Percentiles rank a stretch among this genome's conserved stretches.
Evolutionary conservation across 2,113 vertebrate species (phyloP).

Genomic region (Grus americana): DNA sequence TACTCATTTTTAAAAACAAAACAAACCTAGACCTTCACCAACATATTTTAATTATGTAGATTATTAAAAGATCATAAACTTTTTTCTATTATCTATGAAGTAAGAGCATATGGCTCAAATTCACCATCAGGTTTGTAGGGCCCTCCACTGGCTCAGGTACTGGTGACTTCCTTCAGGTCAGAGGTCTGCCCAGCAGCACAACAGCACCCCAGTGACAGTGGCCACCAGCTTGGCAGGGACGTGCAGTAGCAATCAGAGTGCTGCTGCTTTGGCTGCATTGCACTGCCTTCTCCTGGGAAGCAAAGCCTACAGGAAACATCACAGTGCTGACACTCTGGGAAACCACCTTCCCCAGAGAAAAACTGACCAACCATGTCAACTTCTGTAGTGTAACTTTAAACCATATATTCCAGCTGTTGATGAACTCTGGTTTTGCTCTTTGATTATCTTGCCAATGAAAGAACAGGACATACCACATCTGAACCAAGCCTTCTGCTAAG

Average conservation of each 20-base stretch:
- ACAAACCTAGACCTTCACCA: not conserved
- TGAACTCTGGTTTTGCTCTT: not conserved
- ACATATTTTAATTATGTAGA: not conserved
- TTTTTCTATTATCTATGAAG: not conserved
- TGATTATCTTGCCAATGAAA: not conserved
- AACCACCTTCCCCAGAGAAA: not conserved
- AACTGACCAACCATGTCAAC: accelerated
- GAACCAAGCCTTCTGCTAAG: not conserved
- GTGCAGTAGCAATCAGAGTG: accelerated
- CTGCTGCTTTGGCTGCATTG: not conserved
- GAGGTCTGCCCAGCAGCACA: not conserved
- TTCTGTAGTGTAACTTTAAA: accelerated
- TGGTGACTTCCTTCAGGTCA: not conserved
- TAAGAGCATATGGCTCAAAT: not conserved
- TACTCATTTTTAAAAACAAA: not conserved
- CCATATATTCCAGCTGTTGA: not conserved
- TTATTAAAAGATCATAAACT: not conserved
- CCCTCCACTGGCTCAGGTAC: not conserved
- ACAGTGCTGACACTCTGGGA: not conserved
- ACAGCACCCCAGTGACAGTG: no score
- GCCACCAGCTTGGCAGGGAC: not conserved
- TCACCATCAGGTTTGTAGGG: not conserved
- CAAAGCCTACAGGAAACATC: not conserved
- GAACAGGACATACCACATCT: not conserved
- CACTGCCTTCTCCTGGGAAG: not conserved